Conservation (phyloP, 2,113 vertebrate species). For the Pogona vitticeps region DNA sequence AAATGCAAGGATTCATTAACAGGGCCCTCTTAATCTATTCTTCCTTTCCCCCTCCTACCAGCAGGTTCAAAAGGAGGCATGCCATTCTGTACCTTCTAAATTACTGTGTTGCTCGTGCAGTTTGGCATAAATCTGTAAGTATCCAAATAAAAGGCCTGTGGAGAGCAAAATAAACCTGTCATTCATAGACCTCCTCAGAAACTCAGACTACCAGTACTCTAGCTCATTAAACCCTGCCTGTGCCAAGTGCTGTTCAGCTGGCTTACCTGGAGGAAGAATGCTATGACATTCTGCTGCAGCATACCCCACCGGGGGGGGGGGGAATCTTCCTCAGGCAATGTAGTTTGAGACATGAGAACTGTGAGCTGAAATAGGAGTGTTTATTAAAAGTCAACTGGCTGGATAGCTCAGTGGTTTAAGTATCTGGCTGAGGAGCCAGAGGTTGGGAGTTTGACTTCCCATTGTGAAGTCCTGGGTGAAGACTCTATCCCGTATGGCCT, state of each 20-base stretch:
- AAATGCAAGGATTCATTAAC: not conserved
- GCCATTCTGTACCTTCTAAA: not conserved
- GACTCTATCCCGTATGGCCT: too few relatives aligned
- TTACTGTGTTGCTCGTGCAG: not conserved
- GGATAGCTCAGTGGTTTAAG: not conserved
- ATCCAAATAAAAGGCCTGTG: not conserved
- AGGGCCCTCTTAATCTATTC: not conserved
- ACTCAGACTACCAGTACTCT: not conserved
- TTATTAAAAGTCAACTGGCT: not conserved
- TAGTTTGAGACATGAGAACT: not conserved
- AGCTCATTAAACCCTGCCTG: not conserved
- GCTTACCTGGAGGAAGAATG: not conserved
- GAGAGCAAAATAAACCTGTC: conserved; percentile 18
- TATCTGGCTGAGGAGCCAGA: too few relatives aligned
- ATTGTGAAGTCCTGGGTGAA: too few relatives aligned
- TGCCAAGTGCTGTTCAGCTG: not conserved
- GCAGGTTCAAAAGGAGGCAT: not conserved
- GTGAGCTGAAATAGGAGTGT: not conserved
- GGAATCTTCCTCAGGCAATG: not conserved
- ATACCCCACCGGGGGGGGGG: not conserved
- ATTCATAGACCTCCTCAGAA: not conserved
- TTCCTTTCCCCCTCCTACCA: not conserved
- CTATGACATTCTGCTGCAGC: not conserved
- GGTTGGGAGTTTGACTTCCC: too few relatives aligned
- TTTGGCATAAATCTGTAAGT: not conserved